Base-by-base conservation (phyloP, 2,113 vertebrate genomes). In the Nothobranchius furzeri region DNA sequence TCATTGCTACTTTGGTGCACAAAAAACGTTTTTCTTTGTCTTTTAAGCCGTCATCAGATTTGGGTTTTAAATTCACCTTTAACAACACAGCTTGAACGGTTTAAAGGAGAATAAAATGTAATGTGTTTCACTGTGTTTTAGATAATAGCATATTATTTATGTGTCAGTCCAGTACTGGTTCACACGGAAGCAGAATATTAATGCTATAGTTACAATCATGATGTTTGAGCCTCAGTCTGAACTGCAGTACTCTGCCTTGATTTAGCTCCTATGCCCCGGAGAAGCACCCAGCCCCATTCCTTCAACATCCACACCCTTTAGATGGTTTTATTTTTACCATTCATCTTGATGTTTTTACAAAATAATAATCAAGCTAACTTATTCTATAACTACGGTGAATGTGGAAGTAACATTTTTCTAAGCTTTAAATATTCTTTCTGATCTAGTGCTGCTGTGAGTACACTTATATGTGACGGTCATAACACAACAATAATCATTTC, bases 291-390 rank as follows among this genome's bases (percentile, higher is more conserved):
- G 9, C 74, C 70, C 54, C 75, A 51, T 24, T 50, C n/a, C 8
- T 50, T 79, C 0, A 1, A 37, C 35, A 52, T 64, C 78, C 78
- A 75, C 85, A 82, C 78, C 82, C 79, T 71, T 0, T 0, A 60
- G 42, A 49, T 37, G 2, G 9, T 45, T 45, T 10, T 3, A 11
- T 9, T 10, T 45, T 12, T 45, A 4, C 40, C 43, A 45, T 12
- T 20, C 15, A 7, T n/a, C 47, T 15, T n/a, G 47, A n/a, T 49
- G 6, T 6, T n/a, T 49, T 49, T 49, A 49, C 15, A 49, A 14
- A 14, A 6, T 14, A 12, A 47, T 14, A 47, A 47, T 47, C 45
- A 47, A 14, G 6, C 45, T 14, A 30, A 30, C 4, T 30, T 6
- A 47, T 15, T 14, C 13, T 4, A 47, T 47, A 2, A 47, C 45